A percentile compares a stretch with the other conserved stretches of the same genome.
These are phyloP conservation scores for Potamilus streckersoni DNA, from an alignment of 1,140 invertebrate species.

Conservation along the genomic window DNA sequence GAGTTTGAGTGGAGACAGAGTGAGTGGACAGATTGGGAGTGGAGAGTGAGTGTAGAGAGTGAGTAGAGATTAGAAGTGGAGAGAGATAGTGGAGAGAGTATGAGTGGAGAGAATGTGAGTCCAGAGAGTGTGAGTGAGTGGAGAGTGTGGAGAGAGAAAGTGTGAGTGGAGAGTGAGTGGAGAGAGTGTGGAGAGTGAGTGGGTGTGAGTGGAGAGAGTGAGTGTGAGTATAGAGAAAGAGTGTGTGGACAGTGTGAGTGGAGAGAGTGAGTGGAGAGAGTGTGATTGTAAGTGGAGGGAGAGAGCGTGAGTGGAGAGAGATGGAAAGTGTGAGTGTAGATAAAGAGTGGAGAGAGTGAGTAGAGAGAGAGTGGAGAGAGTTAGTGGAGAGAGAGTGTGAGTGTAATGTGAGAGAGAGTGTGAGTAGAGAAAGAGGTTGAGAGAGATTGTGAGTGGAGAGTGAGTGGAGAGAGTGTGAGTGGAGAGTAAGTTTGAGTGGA, in stretches of 20 bases:
- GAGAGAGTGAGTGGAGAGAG: no score
- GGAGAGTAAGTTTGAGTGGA: background rate
- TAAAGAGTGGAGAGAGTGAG: no score
- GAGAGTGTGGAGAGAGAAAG: background rate
- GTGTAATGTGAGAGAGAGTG: no score
- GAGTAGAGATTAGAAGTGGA: conserved; percentile 8
- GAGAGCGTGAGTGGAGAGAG: no score
- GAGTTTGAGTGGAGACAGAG: conserved; percentile 3
- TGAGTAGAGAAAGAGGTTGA: conserved; percentile 24
- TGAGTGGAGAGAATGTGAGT: no score
- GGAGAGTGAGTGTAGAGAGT: background rate
- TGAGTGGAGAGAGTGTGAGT: conserved; percentile 3
- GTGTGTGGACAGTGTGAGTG: no score
- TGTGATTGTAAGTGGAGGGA: no score
- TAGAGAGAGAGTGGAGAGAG: no score
- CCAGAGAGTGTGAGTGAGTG: background rate
- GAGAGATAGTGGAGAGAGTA: background rate
- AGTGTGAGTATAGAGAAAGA: no score
- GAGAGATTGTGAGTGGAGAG: conserved; percentile 7
- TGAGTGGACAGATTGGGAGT: conserved; percentile 9
- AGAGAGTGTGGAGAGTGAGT: background rate
- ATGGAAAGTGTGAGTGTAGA: no score
- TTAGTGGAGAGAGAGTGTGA: no score
- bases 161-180: no score
- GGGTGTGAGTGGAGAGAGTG: background rate